A percentile compares a stretch with the other conserved stretches of the same genome.
Conservation (phyloP, 2,888 invertebrate genomes). For the Eucriotettix oculatus region DNA sequence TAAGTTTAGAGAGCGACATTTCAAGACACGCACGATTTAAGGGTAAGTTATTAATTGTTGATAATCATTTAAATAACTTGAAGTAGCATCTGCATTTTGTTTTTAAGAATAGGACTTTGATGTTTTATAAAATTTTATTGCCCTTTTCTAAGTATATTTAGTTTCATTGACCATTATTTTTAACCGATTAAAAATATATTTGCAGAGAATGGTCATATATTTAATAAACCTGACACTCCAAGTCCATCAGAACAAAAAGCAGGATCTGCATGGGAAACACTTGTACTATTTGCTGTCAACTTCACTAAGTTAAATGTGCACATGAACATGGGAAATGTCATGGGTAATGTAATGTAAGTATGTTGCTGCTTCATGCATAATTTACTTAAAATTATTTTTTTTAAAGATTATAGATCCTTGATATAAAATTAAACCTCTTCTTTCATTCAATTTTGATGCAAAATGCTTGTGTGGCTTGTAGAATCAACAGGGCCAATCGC, state of each 20-base stretch:
- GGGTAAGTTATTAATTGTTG: conserved; percentile 4
- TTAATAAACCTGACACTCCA: conserved; percentile 33
- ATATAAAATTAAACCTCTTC: background rate
- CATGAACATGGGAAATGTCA: conserved; percentile 99
- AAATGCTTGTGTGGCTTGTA: too few relatives aligned
- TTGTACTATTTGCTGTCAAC: conserved; percentile 90
- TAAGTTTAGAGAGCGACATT: conserved; percentile 35
- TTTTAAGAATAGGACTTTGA: background rate
- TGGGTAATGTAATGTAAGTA: conserved; percentile 85
- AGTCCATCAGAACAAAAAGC: conserved; percentile 43
- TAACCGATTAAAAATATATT: background rate
- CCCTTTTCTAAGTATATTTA: too few relatives aligned
- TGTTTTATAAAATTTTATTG: too few relatives aligned
- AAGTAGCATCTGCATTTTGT: background rate
- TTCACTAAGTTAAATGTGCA: conserved; percentile 91
- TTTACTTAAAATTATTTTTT: conserved; percentile 2
- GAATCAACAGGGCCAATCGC: too few relatives aligned
- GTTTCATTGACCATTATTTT: too few relatives aligned
- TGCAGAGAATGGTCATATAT: conserved; percentile 34
- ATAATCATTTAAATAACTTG: too few relatives aligned
- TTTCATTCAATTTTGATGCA: background rate
- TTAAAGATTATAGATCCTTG: too few relatives aligned
- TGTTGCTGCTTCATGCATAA: too few relatives aligned
- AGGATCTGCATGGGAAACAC: conserved; percentile 82
- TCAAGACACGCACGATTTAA: conserved; percentile 23